Conservation (phyloP, 2,888 invertebrate species). For the Smittia sp. region DNA sequence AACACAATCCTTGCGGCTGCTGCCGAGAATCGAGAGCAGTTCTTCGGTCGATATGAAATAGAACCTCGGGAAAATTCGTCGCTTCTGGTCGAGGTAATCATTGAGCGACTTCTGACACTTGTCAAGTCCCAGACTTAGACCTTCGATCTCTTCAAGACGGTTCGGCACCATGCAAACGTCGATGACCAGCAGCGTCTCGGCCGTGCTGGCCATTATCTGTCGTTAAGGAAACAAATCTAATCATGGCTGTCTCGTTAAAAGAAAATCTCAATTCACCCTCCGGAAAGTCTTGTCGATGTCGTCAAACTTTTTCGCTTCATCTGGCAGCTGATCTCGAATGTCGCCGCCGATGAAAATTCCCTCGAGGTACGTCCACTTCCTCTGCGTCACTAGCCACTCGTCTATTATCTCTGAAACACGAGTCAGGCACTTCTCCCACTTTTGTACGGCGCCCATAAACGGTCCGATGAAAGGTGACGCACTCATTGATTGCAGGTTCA, state of each 20-base stretch:
- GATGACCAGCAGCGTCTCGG: conserved; percentile 74
- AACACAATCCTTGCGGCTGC: conserved; percentile 76
- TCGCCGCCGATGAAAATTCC: conserved; percentile 90
- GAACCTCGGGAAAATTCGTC: conserved; percentile 85
- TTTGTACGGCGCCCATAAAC: conserved; percentile 76
- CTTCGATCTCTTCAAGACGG: conserved; percentile 71
- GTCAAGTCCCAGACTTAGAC: conserved; percentile 72
- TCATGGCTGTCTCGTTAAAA: not conserved
- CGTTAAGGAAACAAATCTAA: conserved; percentile 2
- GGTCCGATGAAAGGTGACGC: conserved; percentile 88
- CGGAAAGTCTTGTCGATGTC: conserved; percentile 79
- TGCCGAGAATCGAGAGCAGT: conserved; percentile 82
- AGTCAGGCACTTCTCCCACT: conserved; percentile 79
- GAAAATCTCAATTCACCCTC: conserved; percentile 57
- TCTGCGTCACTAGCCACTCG: conserved; percentile 81
- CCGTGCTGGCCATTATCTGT: conserved; percentile 81
- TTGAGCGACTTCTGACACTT: conserved; percentile 88
- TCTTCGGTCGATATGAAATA: conserved; percentile 95
- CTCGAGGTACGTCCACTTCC: conserved; percentile 89
- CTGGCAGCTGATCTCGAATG: conserved; percentile 80
- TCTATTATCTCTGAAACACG: conserved; percentile 82
- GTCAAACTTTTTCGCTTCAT: conserved; percentile 88
- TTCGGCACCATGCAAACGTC: conserved; percentile 74
- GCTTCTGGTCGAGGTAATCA: conserved; percentile 84
- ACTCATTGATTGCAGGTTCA: conserved; percentile 89